Conservation (phyloP, 2,888 invertebrate species). For the Eudemis profundana region DNA sequence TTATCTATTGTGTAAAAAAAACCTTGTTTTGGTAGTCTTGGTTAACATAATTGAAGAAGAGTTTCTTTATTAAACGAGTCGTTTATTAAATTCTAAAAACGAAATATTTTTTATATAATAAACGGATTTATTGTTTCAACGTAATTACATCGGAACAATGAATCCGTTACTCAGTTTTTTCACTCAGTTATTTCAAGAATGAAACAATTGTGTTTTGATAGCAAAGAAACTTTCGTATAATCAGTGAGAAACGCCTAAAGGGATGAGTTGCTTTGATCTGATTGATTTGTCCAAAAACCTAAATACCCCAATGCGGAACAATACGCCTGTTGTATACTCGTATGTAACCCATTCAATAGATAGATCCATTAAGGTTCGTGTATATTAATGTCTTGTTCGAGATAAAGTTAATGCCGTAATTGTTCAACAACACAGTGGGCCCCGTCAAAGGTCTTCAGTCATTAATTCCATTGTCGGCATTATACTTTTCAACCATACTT, state of each 20-base stretch:
- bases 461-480: constrained; percentile 60
- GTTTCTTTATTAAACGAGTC: too few relatives aligned
- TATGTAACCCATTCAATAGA: constrained; percentile 14
- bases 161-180: too few relatives aligned
- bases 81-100: too few relatives aligned
- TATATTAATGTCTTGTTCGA: constrained; percentile 17
- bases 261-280: not conserved
- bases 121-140: too few relatives aligned
- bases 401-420: constrained; percentile 30
- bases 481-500: constrained; percentile 56
- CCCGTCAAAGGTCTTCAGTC: constrained; percentile 52
- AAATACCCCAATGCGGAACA: constrained; percentile 17
- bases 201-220: too few relatives aligned
- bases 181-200: too few relatives aligned
- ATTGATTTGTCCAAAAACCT: not conserved
- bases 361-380: constrained; percentile 18
- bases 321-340: constrained; percentile 12
- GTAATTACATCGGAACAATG: too few relatives aligned
- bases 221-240: too few relatives aligned
- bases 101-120: too few relatives aligned
- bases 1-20: not conserved
- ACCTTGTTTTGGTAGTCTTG: not conserved
- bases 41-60: too few relatives aligned
- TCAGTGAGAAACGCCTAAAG: not conserved
- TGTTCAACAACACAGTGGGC: constrained; percentile 43